Base-by-base conservation (phyloP, 1,140 invertebrate species). In the Dufourea novaeangliae region DNA sequence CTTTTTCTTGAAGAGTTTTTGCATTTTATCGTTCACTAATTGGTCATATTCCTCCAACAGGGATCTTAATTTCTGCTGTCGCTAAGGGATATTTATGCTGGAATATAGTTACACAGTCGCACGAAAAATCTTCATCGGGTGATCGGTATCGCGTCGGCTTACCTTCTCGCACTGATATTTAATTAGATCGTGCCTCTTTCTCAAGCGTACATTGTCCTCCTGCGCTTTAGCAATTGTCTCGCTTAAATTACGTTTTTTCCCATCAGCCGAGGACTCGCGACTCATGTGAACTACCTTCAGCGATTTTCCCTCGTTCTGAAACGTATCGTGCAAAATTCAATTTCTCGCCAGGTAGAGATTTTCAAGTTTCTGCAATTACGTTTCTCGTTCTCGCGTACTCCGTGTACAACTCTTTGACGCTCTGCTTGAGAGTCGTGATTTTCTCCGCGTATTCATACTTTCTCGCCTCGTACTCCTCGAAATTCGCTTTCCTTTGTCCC, bases 401-500 rank as follows among this genome's bases (percentile, higher is more conserved):
- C 1, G 92, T 68, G 25, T 95, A 93, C 62, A 96, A 83, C 67
- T 95, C 91, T 81, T 94, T 95, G 20, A 97, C 94, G 83, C 96
- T 95, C 81, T 95, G 96, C 87, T 97, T 97, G n/a, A 97, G 87
- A 1, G 93, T 92, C 32, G 93, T 87, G 64, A 97, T 96, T 70
- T 94, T 94, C 63, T 97, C 95, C 63, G 91, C 92, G 86, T 96
- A 96, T 74, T 94, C 94, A 81, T 94, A 95, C 83, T 94, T 95
- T 87, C 95, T 95, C 10, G 94, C 93, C 86, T 96, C 95, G 85
- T 95, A 96, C 89, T 96, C 96, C 90, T 97, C 96, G 78, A 95
- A 96, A 80, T 95, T 94, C 0, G 96, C 96, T 86, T 96, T 97
- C 81, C 96, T 94, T 91, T 97, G 96, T 14, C 96, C 96, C 94